Conservation (phyloP, 2,113 vertebrate genomes). For the Abramis brama region DNA sequence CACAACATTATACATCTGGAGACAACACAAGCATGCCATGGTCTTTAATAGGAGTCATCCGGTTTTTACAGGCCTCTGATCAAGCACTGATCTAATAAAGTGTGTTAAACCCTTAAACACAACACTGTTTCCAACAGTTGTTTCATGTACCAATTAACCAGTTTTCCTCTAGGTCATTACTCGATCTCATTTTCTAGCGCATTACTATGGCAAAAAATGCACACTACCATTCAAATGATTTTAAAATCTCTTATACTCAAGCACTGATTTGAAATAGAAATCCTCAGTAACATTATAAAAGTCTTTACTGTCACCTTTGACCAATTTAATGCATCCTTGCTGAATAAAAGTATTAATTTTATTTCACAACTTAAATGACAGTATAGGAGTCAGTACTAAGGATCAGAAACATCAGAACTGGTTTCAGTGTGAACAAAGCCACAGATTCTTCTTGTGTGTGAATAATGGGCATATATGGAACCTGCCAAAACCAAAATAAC, state of each 20-base stretch:
- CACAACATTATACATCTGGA: slow-evolving; percentile 6
- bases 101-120: neutral
- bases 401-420: neutral
- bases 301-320: neutral
- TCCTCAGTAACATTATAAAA: too few species aligned
- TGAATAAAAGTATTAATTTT: neutral
- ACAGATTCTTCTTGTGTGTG: neutral
- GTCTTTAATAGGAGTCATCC: neutral
- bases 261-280: too few species aligned
- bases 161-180: too few species aligned
- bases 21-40: neutral
- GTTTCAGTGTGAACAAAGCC: neutral
- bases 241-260: neutral
- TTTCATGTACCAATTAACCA: neutral
- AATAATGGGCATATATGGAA: neutral
- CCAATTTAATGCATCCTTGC: neutral
- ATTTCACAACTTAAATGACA: neutral
- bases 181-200: neutral
- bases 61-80: neutral
- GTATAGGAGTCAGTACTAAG: neutral
- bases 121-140: neutral
- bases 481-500: neutral
- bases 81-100: neutral
- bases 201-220: neutral
- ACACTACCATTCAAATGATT: neutral